Evolutionary conservation across 1,140 invertebrate species (phyloP), one percentile per base, ranked within the genome.

Genomic region (Zaprionus tsacasi): DNA sequence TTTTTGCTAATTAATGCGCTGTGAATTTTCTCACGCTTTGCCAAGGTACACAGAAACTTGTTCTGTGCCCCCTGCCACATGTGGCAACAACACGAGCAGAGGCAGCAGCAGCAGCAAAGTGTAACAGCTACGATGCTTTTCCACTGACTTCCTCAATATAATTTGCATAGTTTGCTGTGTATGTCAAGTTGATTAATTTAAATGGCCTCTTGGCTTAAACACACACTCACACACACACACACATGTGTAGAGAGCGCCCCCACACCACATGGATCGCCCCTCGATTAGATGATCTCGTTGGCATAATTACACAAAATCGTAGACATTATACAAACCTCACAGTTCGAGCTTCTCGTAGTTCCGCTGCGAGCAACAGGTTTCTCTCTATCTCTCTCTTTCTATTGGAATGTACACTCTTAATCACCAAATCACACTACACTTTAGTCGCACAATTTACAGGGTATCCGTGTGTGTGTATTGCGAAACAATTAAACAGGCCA

Each of bases 1-100:
- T 50, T 52, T 48, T 55, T 52, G 69, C 85, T 89, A 88, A 88
- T 88, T 88, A 88, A 88, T 89, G 83, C 85, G 67, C 81, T 81
- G 78, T 69, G 85, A 83, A 83, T 88, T 89, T 88, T 88, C 83
- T 88, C 83, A 88, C 83, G 85, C 83, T 83, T 88, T 30, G 57
- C 27, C 60, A 38, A 43, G 43, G 13, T 27, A 40, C 17, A 79
- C 30, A 79, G 45, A 83, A 71, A 81, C 83, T 73, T 73, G 83
- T 83, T 87, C 27, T 17, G 10, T 56, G 10, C 33, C 10, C n/a
- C 2, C 17, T 58, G 40, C 38, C 38, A 50, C 50, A 17, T 69
- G 52, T 38, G 33, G 45, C 45, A 43, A 52, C 57, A 71, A 79
- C 38, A n/a, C n/a, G n/a, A n/a, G n/a, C n/a, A n/a, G n/a, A n/a